Evolutionary conservation across 1,140 invertebrate genomes (phyloP), one percentile per base, ranked within the genome.

Genomic region (Kradibia gibbosae): DNA sequence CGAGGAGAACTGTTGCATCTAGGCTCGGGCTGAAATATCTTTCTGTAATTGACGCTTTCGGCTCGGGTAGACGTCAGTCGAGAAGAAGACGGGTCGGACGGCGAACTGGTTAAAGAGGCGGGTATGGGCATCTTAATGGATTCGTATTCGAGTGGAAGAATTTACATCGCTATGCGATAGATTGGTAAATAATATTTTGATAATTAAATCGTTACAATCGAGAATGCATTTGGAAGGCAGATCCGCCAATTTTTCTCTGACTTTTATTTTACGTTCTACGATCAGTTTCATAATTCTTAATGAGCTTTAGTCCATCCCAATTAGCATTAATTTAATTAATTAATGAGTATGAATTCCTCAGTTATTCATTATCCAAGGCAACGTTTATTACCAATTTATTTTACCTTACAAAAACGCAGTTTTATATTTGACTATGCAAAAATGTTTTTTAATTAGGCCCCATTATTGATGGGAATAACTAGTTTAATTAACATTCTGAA

Each of bases 191-290:
- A 45, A 57, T 20, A 48, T 67, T 71, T 74, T 28, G 71, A 39
- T 82, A 75, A 82, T 82, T 82, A 82, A 82, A 82, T 79, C 79
- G 71, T 79, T 76, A 50, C 50, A 48, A 75, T 82, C 78, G 78
- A 82, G 62, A 50, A 73, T 72, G 65, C 74, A 65, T 72, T 50
- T 57, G 48, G 70, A 42, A 60, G 60, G 55, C 45, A 1, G 5
- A 10, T 34, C 8, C n/a, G 65, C 15, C 39, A 39, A 22, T 67
- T 78, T 78, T 78, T 53, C 3, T 31, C 34, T 25, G n/a, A n/a
- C 31, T 74, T 55, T 55, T 50, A 39, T 57, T n/a, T 4, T 53
- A 10, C 25, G 31, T 22, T 34, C 7, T 34, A 57, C n/a, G 22
- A 60, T 8, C 15, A 17, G 39, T 42, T 70, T 28, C 34, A 13